Percentiles rank a stretch among this genome's conserved stretches.
These are phyloP conservation scores for Nettapus auritus DNA, from an alignment of 2,113 vertebrate genomes.

Conservation along the genomic window DNA sequence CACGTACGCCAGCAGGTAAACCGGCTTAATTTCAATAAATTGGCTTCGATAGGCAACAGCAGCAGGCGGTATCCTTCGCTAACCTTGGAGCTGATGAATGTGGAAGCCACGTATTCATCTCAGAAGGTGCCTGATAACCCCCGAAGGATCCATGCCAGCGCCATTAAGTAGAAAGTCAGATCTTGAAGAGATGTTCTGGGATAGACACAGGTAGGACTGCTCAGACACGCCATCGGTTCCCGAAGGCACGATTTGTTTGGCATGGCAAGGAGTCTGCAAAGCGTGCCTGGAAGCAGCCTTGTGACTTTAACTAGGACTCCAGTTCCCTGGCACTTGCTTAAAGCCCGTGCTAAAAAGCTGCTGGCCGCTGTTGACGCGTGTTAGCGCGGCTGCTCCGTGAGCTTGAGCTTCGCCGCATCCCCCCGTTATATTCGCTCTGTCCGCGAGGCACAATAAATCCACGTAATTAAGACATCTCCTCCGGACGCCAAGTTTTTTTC, in stretches of 20 bases:
- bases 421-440: neutral
- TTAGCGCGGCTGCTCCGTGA: neutral
- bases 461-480: neutral
- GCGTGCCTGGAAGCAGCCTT: neutral
- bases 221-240: neutral
- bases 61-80: conserved; percentile 5
- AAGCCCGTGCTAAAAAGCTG: neutral
- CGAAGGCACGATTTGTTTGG: neutral
- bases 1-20: neutral
- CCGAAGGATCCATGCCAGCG: neutral
- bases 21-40: neutral
- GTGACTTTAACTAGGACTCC: neutral
- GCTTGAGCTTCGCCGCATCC: neutral
- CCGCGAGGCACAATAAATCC: neutral
- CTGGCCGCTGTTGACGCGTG: neutral
- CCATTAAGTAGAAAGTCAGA: neutral
- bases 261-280: neutral
- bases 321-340: neutral
- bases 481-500: neutral
- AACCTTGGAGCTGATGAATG: neutral
- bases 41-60: neutral
- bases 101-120: neutral
- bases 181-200: neutral
- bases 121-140: neutral
- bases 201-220: neutral